Percentiles rank a stretch among this genome's conserved stretches.
These are phyloP conservation scores for Brienomyrus brachyistius DNA, from an alignment of 2,113 vertebrate species.

Conservation along the genomic window DNA sequence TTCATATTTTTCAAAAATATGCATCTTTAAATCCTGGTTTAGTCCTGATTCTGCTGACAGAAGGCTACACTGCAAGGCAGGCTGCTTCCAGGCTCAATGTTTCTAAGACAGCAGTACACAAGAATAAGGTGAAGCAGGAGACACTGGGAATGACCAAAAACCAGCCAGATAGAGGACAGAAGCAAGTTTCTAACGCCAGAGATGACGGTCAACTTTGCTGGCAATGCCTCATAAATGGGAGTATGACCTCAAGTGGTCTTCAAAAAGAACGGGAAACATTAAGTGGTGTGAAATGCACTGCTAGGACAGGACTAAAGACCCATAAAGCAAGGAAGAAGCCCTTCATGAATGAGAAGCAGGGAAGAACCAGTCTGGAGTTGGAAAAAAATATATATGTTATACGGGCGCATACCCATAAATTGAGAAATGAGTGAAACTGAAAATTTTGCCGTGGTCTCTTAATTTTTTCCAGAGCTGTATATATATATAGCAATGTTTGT, in stretches of 20 bases:
- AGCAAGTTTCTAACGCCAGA: neutral
- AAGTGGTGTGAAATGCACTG: no score
- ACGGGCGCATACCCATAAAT: neutral
- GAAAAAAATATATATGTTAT: neutral
- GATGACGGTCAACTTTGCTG: neutral
- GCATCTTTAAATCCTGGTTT: neutral
- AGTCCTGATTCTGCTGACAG: neutral
- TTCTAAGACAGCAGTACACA: neutral
- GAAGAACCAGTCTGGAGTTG: no score
- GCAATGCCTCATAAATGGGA: no score
- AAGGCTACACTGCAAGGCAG: neutral
- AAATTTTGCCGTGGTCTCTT: neutral
- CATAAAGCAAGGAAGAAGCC: no score
- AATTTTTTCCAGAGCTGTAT: neutral
- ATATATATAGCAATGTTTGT: neutral
- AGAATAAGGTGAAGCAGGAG: neutral
- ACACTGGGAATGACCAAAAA: neutral
- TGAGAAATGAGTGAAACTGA: neutral
- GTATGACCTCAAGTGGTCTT: no score
- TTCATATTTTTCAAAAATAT: neutral
- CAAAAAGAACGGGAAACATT: no score
- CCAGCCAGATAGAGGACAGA: neutral
- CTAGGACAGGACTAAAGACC: no score
- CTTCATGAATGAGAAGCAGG: no score
- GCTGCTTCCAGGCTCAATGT: no score